Percentiles rank a stretch among this genome's conserved stretches.
Conservation (phyloP, 1,140 invertebrate species). For the Drosophila tsacasi region DNA sequence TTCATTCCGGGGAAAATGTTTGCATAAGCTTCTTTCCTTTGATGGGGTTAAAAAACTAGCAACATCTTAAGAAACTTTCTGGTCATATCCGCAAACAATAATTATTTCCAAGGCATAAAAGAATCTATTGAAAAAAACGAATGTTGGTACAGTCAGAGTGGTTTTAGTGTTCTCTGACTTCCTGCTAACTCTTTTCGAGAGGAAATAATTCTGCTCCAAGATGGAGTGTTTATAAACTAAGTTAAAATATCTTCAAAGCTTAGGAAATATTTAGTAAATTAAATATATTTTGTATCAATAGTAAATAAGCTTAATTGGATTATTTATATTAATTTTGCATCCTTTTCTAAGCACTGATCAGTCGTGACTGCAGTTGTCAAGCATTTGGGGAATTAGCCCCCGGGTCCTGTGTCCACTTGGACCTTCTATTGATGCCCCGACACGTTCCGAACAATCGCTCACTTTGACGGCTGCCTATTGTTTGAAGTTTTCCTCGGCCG, state of each 20-base stretch:
- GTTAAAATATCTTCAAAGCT: background rate
- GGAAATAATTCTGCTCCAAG: too few species aligned
- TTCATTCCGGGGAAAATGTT: conserved; percentile 53
- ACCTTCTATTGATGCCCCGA: conserved; percentile 63
- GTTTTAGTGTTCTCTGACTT: conserved; percentile 7
- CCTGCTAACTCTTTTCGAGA: background rate
- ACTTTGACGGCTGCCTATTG: conserved; percentile 73
- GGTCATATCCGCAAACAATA: conserved; percentile 16
- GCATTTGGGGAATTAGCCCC: conserved; percentile 30
- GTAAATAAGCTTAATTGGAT: background rate
- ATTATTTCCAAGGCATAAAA: conserved; percentile 43
- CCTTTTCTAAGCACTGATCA: background rate
- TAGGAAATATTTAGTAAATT: too few species aligned
- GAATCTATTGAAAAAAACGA: background rate
- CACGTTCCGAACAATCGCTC: conserved; percentile 76
- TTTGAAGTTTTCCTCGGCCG: conserved; percentile 40
- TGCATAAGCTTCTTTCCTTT: conserved; percentile 47
- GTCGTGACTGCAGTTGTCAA: background rate
- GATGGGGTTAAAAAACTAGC: conserved; percentile 30
- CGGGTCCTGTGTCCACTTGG: conserved; percentile 52
- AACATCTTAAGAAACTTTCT: conserved; percentile 50
- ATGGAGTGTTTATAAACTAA: background rate
- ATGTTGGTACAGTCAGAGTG: conserved; percentile 59
- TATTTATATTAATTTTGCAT: background rate
- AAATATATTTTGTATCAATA: background rate